These are phyloP conservation scores for Procambarus clarkii DNA, from an alignment of 1,140 invertebrate genomes.

Conservation along the genomic window DNA sequence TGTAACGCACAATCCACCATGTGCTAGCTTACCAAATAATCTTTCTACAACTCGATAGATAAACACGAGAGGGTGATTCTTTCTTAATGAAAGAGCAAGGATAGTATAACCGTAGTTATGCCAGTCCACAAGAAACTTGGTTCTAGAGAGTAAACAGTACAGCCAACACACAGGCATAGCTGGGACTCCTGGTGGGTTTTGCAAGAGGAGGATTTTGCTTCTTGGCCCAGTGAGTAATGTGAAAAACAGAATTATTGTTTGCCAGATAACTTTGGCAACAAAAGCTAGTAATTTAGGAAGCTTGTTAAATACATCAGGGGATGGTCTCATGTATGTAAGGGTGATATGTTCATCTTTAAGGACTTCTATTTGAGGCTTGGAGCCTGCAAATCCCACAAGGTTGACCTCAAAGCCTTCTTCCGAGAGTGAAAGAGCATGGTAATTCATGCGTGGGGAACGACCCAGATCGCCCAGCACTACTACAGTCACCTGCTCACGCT, in stretches of 20 bases:
- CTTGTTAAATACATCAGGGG: slow-evolving; percentile 75
- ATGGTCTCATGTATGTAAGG: slow-evolving; percentile 75
- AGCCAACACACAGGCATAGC: slow-evolving; percentile 87
- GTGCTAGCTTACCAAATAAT: slow-evolving; percentile 87
- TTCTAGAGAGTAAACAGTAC: slow-evolving; percentile 83
- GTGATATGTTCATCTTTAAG: slow-evolving; percentile 79
- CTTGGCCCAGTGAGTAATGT: slow-evolving; percentile 83
- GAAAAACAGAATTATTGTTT: slow-evolving; percentile 84
- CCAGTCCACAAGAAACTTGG: slow-evolving; percentile 95
- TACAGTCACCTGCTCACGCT: slow-evolving; percentile 80
- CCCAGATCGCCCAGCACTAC: slow-evolving; percentile 97
- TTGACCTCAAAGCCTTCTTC: slow-evolving; percentile 88
- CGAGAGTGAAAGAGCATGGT: slow-evolving; percentile 93
- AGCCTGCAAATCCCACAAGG: slow-evolving; percentile 92
- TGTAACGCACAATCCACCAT: slow-evolving; percentile 94
- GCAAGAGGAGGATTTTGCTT: slow-evolving; percentile 81
- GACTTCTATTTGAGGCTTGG: slow-evolving; percentile 82
- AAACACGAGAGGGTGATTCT: slow-evolving; percentile 83
- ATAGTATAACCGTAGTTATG: slow-evolving; percentile 98
- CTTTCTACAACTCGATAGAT: slow-evolving; percentile 78
- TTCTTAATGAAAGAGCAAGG: slow-evolving; percentile 84
- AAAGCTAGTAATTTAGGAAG: slow-evolving; percentile 86
- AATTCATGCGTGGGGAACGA: slow-evolving; percentile 96
- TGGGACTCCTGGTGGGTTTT: slow-evolving; percentile 97
- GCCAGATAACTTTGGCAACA: slow-evolving; percentile 90